Evolutionary conservation across 2,797 vertebrate species (phyloP).

Genomic region (Enteromius trimaculatus): DNA sequence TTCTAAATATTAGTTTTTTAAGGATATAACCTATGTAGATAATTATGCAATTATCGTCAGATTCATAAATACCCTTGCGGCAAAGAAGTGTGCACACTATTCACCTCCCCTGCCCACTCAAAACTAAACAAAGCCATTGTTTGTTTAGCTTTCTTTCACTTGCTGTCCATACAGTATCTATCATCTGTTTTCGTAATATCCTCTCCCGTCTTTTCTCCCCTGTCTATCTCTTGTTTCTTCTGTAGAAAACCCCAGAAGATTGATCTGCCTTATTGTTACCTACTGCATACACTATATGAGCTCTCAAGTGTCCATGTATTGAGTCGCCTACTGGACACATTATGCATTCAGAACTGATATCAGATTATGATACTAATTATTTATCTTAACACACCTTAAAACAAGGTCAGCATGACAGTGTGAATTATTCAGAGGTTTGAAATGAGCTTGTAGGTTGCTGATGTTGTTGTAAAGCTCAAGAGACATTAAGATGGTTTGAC

Average conservation of each 20-base stretch:
- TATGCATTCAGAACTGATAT: constrained; percentile 32
- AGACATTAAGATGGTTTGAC: constrained; percentile 34
- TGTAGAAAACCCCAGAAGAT: constrained; percentile 33
- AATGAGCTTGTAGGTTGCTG: constrained; percentile 36
- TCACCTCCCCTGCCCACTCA: constrained; percentile 24
- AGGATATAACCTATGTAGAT: constrained; percentile 33
- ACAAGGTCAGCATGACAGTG: constrained; percentile 41
- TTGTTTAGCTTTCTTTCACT: constrained; percentile 8
- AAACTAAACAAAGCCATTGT: constrained; percentile 33
- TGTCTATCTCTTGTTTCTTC: not conserved
- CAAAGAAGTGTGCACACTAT: not conserved
- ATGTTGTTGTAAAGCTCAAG: constrained; percentile 27
- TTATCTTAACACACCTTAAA: constrained; percentile 46
- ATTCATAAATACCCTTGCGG: constrained; percentile 33
- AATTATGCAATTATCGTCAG: constrained; percentile 22
- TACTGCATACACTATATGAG: constrained; percentile 20
- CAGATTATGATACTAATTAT: no score
- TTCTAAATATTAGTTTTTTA: not conserved
- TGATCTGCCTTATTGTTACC: constrained; percentile 36
- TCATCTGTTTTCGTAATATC: constrained; percentile 29
- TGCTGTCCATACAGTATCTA: not conserved
- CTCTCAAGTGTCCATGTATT: constrained; percentile 22
- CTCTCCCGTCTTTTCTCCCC: not conserved
- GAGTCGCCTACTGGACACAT: constrained; percentile 10
- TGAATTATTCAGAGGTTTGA: constrained; percentile 50